Evolutionary conservation across 2,113 vertebrate species (phyloP), one percentile per base, ranked within the genome.

Genomic region (Odontophorus gujanensis): DNA sequence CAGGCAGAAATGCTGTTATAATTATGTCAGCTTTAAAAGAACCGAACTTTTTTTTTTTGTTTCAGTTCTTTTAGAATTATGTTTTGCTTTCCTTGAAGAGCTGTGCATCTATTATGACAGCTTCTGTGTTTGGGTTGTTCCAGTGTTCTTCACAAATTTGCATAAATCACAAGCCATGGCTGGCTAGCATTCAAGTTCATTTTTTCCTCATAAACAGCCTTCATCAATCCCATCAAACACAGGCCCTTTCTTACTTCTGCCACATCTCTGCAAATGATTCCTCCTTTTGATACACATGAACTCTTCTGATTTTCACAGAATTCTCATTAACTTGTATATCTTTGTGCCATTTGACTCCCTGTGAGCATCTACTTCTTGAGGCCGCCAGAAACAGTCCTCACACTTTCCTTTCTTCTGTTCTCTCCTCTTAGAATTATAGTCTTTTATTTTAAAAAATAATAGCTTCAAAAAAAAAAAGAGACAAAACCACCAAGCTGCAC

Each of bases 1-100:
- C 94, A 88, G 87, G 69, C 75, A 78, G 76, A 88, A 90, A 57
- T 74, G 26, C 69, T 40, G 51, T 40, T 88, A 67, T 77, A 75
- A 53, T 59, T 74, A 59, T 85, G 89, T 62, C 13, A 5, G 62
- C 0, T 0, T 11, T 81, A 58, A 58, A 34, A 58, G 36, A 62
- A 59, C 58, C 61, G 78, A 81, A 87, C 66, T 75, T 69, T 26
- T 40, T 68, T 57, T 55, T 51, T 26, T 50, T 13, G n/a, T n/a
- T 25, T 3, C 28, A 0, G 15, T 26, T 93, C 58, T 47, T 94
- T 91, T 55, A 43, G 74, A 68, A 89, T 87, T 84, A 47, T 81
- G 14, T 72, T 84, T 47, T 87, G 43, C 48, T 82, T 47, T 68
- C 78, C 71, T 95, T 43, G 38, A 87, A 87, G 78, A 91, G n/a